Evolutionary conservation across 2,113 vertebrate species (phyloP).

Genomic region (Phrynocephalus versicolor): DNA sequence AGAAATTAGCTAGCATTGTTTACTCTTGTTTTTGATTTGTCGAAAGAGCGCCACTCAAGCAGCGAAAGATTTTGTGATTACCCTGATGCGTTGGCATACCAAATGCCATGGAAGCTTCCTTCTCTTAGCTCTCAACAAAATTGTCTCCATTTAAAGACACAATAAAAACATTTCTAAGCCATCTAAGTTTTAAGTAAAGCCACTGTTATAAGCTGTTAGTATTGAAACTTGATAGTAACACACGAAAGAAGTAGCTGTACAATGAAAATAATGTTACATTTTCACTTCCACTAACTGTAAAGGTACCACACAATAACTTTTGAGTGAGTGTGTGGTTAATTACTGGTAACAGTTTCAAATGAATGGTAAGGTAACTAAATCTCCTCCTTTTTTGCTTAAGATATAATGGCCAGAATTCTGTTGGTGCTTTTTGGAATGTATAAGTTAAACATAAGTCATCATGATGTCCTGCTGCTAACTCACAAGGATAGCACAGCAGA

Average conservation of each 20-base stretch:
- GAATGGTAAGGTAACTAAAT: constrained; percentile 32
- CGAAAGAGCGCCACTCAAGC: too few species aligned
- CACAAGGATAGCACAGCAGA: too few species aligned
- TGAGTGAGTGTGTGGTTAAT: too few species aligned
- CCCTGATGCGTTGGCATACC: not conserved
- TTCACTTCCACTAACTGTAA: not conserved
- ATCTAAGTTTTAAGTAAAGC: not conserved
- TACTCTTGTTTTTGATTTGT: not conserved
- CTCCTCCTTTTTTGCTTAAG: constrained; percentile 38
- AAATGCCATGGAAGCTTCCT: not conserved
- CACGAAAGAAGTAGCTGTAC: constrained; percentile 8
- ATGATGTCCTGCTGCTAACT: too few species aligned
- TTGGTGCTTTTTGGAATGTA: too few species aligned
- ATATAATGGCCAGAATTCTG: not conserved
- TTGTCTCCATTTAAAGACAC: not conserved
- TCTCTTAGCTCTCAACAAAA: not conserved
- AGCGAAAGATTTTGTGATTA: not conserved
- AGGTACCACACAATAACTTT: not conserved
- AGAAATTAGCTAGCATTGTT: not conserved
- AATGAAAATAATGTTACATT: constrained; percentile 12
- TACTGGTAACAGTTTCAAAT: constrained; percentile 43
- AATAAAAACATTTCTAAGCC: not conserved
- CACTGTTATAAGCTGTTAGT: not conserved
- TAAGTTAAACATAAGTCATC: too few species aligned
- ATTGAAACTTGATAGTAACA: not conserved